phyloP scores from a whole-genome alignment of 2,113 vertebrate species.

The Athene noctua region DNA sequence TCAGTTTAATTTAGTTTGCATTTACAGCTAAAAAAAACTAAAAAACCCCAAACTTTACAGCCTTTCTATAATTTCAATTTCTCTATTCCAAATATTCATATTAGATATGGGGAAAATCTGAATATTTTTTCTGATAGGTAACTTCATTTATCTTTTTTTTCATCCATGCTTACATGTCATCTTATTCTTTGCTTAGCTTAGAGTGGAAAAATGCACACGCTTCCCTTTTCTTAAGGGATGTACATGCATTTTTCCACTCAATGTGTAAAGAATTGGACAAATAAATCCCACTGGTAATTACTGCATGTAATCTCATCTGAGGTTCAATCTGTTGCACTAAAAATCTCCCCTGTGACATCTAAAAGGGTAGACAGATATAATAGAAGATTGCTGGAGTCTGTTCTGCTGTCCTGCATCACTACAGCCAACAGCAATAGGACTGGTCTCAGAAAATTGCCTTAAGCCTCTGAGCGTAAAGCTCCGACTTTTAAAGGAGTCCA shows the following conservation, averaged over 20 bases:
- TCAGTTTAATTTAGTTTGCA: constrained; percentile 75
- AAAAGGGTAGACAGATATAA: constrained; percentile 8
- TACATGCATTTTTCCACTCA: neutral
- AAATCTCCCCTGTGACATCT: constrained; percentile 10
- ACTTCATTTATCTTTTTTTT: constrained; percentile 18
- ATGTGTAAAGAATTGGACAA: neutral
- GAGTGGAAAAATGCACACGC: neutral
- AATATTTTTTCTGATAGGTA: neutral
- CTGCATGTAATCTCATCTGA: constrained; percentile 20
- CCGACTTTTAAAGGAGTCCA: neutral
- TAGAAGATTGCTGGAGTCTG: neutral
- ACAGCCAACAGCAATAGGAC: constrained; percentile 25
- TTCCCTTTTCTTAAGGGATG: neutral
- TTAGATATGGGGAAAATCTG: neutral
- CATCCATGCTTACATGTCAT: neutral
- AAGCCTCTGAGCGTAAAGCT: neutral
- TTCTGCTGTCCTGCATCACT: neutral
- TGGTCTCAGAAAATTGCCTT: neutral
- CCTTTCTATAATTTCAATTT: neutral
- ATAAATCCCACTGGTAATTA: constrained; percentile 43
- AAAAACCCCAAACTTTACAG: neutral
- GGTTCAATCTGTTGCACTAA: constrained; percentile 10
- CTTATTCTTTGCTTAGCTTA: neutral
- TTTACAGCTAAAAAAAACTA: constrained; percentile 49
- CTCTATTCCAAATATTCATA: neutral